These are phyloP conservation scores for Mesaphorura yosii DNA, from an alignment of 1,140 invertebrate species.

Conservation along the genomic window DNA sequence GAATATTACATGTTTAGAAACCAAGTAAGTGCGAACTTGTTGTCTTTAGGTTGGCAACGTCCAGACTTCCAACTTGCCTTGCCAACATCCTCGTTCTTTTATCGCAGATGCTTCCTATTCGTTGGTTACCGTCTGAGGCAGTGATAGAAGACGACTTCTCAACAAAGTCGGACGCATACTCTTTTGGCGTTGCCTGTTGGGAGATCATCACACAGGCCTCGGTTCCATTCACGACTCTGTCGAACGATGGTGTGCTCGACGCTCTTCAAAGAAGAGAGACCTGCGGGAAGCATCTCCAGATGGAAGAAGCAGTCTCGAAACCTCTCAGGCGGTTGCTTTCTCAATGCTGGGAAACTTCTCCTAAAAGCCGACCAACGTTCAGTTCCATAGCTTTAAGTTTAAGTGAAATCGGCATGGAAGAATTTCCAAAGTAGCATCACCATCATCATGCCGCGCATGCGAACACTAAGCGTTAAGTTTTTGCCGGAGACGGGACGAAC, in stretches of 20 bases:
- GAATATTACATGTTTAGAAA: conserved; percentile 73
- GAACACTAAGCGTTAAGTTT: too few relatives aligned
- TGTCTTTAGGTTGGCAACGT: background rate
- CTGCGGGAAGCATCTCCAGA: conserved; percentile 48
- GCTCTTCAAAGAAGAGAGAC: conserved; percentile 54
- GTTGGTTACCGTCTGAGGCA: conserved; percentile 81
- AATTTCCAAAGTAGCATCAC: too few relatives aligned
- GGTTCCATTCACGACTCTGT: conserved; percentile 68
- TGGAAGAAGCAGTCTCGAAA: conserved; percentile 21
- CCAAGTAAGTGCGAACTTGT: conserved; percentile 54
- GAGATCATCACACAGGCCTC: conserved; percentile 80
- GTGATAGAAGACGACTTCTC: conserved; percentile 83
- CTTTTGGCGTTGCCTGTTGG: conserved; percentile 79
- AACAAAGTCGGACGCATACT: conserved; percentile 87
- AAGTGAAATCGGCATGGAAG: too few relatives aligned
- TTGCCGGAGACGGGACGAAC: too few relatives aligned
- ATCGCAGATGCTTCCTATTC: conserved; percentile 52
- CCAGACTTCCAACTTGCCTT: conserved; percentile 24
- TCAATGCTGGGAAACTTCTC: conserved; percentile 24
- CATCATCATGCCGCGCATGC: too few relatives aligned
- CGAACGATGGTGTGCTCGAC: conserved; percentile 60
- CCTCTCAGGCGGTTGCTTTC: conserved; percentile 9
- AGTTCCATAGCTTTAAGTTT: conserved; percentile 20
- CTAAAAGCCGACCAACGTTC: conserved; percentile 28
- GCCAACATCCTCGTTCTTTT: background rate